Conservation (phyloP, 2,113 vertebrate species). For the Girardinichthys multiradiatus region DNA sequence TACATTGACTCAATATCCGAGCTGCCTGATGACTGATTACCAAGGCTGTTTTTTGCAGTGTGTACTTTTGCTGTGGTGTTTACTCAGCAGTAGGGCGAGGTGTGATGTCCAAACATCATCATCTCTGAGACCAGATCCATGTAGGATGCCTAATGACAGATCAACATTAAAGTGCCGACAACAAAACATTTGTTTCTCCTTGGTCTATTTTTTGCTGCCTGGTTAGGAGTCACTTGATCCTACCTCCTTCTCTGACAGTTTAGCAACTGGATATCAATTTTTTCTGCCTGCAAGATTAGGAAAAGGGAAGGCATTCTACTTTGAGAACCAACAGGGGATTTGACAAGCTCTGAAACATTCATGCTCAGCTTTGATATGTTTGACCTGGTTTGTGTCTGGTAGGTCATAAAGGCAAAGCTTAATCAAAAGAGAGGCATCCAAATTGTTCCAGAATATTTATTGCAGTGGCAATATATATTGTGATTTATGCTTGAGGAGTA, state of each 20-base stretch:
- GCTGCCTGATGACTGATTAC: constrained; percentile 43
- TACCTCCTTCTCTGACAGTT: constrained; percentile 63
- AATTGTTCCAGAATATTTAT: constrained; percentile 55
- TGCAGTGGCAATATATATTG: constrained; percentile 24
- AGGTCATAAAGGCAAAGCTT: constrained; percentile 44
- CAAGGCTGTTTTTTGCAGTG: constrained; percentile 34
- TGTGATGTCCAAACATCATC: constrained; percentile 56
- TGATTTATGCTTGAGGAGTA: constrained; percentile 45
- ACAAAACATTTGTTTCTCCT: constrained; percentile 62
- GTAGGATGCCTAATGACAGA: constrained; percentile 51
- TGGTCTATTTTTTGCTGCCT: constrained; percentile 70
- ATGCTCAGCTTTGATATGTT: constrained; percentile 57
- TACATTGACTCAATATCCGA: constrained; percentile 47
- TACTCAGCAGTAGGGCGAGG: constrained; percentile 31
- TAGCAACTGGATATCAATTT: constrained; percentile 62
- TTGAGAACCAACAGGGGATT: constrained; percentile 55
- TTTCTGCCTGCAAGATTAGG: constrained; percentile 60
- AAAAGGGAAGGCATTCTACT: constrained; percentile 53
- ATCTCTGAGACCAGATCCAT: constrained; percentile 41
- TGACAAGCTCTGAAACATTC: constrained; percentile 63
- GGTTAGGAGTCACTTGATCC: constrained; percentile 69
- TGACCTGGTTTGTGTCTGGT: constrained; percentile 51
- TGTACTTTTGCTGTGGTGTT: constrained; percentile 28
- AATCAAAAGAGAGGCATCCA: constrained; percentile 59
- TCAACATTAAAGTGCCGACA: constrained; percentile 56